Conservation (phyloP, 1,140 invertebrate species). For the Amyelois transitella region DNA sequence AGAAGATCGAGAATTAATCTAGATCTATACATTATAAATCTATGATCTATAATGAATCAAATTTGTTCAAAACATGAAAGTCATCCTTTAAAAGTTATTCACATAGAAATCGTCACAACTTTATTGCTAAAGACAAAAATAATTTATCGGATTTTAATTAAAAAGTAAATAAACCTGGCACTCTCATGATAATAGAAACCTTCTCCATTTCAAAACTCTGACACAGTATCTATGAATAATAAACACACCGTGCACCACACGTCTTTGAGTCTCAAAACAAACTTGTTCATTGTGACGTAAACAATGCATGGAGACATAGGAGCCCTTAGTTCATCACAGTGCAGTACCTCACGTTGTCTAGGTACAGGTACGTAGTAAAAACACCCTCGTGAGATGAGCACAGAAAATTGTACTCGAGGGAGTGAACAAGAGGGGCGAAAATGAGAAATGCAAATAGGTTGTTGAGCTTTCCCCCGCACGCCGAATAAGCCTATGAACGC, state of each 20-base stretch:
- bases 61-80: no score
- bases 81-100: no score
- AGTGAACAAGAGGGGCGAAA: constrained; percentile 44
- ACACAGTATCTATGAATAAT: not conserved
- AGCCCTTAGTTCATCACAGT: not conserved
- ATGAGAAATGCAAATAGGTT: constrained; percentile 62
- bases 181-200: no score
- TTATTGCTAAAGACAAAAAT: no score
- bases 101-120: no score
- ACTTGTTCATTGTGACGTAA: not conserved
- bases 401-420: constrained; percentile 39
- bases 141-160: no score
- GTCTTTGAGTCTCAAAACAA: not conserved
- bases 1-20: no score
- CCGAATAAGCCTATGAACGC: constrained; percentile 41
- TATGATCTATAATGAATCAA: no score
- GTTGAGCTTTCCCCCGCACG: constrained; percentile 33
- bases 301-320: not conserved
- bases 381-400: constrained; percentile 19
- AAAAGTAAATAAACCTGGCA: no score
- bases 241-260: not conserved
- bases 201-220: no score
- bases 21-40: no score
- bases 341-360: not conserved
- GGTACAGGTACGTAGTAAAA: constrained; percentile 3